Evolutionary conservation across 2,797 vertebrate genomes (phyloP), one percentile per base, ranked within the genome.

Genomic region (Enteromius argenteus): DNA sequence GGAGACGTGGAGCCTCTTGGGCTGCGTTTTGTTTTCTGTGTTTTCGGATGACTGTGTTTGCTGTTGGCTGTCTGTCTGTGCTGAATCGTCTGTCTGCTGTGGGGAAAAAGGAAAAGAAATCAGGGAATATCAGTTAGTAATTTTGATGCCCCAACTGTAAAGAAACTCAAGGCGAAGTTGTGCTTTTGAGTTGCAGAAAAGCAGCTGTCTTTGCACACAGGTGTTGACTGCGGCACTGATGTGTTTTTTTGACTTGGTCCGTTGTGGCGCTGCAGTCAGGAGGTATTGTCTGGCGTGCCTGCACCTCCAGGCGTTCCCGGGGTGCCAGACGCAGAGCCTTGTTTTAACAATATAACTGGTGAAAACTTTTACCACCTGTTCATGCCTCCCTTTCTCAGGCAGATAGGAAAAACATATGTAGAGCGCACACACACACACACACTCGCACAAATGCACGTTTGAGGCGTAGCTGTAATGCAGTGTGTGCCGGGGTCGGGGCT

Each of bases 1-100:
- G 94, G 97, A 99, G 89, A 99, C 97, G 2, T 99, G 97, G 83
- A 99, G 97, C 92, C 97, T 92, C 91, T 99, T 99, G 51, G 97
- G 97, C 90, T 98, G 97, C 84, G 97, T 95, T 95, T 99, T 98
- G 94, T 95, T 97, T 94, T 99, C 97, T 91, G 96, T 96, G 94
- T 94, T 97, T 95, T 99, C 97, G 23, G 96, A 94, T 91, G 94
- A 94, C 91, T 98, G 97, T 88, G 95, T 96, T 95, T 97, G 96
- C 91, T 96, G 96, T 91, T 94, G 97, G 87, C 95, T 96, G 27
- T 98, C 97, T 0, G 96, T 97, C 84, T 97, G 97, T 86, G 96
- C 96, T 84, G 96, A 94, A 78, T 98, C 97, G 86, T 99, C 97
- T 95, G 97, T 99, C 96, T 99, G 97, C 97, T 99, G 89, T 56